These are phyloP conservation scores for Greenwoodochromis staneri DNA, from an alignment of 2,113 vertebrate genomes.

Conservation along the genomic window DNA sequence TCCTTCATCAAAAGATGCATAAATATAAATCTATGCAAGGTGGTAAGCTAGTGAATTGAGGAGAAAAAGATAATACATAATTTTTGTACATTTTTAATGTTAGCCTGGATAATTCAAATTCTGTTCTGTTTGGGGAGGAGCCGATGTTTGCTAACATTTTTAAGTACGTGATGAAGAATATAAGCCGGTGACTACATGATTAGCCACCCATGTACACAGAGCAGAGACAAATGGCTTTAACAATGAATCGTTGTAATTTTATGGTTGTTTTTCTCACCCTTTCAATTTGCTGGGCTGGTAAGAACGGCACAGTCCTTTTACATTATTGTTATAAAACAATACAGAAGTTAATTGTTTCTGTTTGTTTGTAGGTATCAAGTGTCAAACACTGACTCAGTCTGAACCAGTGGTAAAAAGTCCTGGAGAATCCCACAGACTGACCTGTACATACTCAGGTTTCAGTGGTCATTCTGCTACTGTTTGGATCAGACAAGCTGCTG, in stretches of 20 bases:
- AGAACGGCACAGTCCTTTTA: rapidly evolving
- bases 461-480: rapidly evolving
- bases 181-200: background rate
- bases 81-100: background rate
- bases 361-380: background rate
- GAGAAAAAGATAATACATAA: background rate
- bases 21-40: background rate
- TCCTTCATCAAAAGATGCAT: background rate
- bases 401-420: background rate
- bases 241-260: rapidly evolving
- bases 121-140: background rate
- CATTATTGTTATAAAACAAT: background rate
- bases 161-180: rapidly evolving
- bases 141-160: background rate
- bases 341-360: background rate
- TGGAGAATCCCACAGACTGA: background rate
- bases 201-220: background rate
- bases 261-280: rapidly evolving
- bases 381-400: background rate
- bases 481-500: background rate
- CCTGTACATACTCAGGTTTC: background rate
- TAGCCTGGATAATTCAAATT: background rate
- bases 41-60: background rate
- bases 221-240: background rate
- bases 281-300: background rate